These are phyloP conservation scores for Brachyalestes nurse DNA, from an alignment of 2,797 vertebrate species.

Conservation along the genomic window DNA sequence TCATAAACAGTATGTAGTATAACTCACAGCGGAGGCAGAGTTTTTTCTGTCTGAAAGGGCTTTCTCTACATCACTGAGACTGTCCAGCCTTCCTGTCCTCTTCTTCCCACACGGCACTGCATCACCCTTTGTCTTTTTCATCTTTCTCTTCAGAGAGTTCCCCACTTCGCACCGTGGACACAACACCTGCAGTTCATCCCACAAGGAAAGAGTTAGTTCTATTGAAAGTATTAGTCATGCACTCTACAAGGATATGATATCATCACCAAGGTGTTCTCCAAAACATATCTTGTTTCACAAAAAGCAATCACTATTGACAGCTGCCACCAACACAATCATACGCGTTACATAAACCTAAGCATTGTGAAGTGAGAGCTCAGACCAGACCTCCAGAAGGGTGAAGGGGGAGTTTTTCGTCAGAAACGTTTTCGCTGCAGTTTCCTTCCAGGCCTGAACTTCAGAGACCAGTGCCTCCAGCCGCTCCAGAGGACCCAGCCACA, in stretches of 20 bases:
- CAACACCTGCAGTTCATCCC: conserved; percentile 78
- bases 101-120: conserved; percentile 83
- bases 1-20: too few relatives aligned
- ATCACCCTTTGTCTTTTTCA: conserved; percentile 88
- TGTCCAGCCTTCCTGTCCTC: conserved; percentile 81
- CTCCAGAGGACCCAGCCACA: conserved; percentile 88
- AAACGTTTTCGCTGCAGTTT: conserved; percentile 86
- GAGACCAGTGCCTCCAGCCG: conserved; percentile 85
- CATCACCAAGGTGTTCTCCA: too few relatives aligned
- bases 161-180: conserved; percentile 90
- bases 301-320: neutral
- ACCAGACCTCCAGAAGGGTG: conserved; percentile 87
- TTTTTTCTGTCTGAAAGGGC: conserved; percentile 87
- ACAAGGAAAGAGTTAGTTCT: neutral
- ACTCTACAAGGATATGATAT: too few relatives aligned
- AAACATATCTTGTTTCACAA: neutral
- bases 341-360: neutral
- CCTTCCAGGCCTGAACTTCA: conserved; percentile 90
- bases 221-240: neutral
- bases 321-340: neutral
- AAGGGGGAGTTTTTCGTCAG: conserved; percentile 83
- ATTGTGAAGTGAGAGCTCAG: neutral
- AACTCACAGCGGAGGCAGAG: conserved; percentile 86
- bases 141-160: conserved; percentile 86
- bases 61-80: conserved; percentile 85